Evolutionary conservation across 1,140 invertebrate genomes (phyloP), one percentile per base, ranked within the genome.

Genomic region (Gryllus bimaculatus): DNA sequence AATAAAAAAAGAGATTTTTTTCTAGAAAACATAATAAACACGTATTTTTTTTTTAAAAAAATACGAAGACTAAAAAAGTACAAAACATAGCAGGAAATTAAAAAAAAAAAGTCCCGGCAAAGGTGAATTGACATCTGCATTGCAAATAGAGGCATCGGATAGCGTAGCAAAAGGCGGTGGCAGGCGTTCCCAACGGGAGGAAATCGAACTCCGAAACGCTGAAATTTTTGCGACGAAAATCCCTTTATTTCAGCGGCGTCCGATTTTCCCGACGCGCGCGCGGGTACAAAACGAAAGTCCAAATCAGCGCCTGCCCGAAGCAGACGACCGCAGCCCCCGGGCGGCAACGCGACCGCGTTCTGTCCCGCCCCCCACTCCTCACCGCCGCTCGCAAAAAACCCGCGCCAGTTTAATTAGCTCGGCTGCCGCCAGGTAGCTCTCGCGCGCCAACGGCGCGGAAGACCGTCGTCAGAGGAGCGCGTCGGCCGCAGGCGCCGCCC

Each of bases 401-500:
- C 73, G 78, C 73, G 21, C 48, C n/a, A 49, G 78, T 26, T 26
- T 39, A 49, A 75, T 49, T 49, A 49, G 54, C 20, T 49, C 77
- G 47, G 75, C 21, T 20, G 54, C 77, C 47, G 54, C 10, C 75
- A 76, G 47, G 26, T 39, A 20, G 4, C 77, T 20, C 77, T 26
- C 39, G 48, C 20, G 8, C 20, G 20, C 54, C 7, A 48, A 20
- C 77, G 77, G 54, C 75, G 54, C 54, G 20, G 77, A 78, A 21
- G 77, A 48, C 0, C 80, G 74, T 73, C 74, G 81, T 79, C 73
- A 78, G 78, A 74, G 47, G 47, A 78, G 48, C 76, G 78, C 77
- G 79, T 21, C 21, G 78, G 77, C 81, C 75, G 80, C 20, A 76
- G 81, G 79, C 78, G 74, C 78, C 78, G 80, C 20, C 78, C 20